Evolutionary conservation across 1,140 invertebrate genomes (phyloP).

Genomic region (Cotesia vestalis): DNA sequence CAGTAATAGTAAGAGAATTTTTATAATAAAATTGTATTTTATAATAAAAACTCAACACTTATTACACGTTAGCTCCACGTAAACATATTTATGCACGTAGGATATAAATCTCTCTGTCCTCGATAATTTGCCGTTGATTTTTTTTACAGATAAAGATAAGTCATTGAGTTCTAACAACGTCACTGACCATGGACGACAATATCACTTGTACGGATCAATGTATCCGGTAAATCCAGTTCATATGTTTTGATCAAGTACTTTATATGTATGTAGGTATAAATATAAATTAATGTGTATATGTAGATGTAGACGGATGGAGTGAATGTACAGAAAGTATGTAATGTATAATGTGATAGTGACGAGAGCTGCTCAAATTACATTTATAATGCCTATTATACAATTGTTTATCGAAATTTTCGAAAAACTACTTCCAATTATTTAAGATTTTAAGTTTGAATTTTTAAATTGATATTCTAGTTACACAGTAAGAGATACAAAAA

Average conservation of each 20-base stretch:
- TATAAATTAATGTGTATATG: neutral
- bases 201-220: constrained; percentile 33
- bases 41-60: neutral
- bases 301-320: neutral
- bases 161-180: constrained; percentile 29
- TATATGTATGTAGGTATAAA: neutral
- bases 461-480: too few species aligned
- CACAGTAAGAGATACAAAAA: too few species aligned
- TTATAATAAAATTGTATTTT: neutral
- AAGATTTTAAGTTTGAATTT: too few species aligned
- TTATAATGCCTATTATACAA: too few species aligned
- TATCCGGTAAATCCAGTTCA: constrained; percentile 35
- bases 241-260: constrained; percentile 26
- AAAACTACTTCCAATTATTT: too few species aligned
- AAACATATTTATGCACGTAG: constrained; percentile 13
- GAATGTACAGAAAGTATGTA: neutral
- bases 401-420: too few species aligned
- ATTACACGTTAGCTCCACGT: too few species aligned
- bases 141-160: constrained; percentile 27
- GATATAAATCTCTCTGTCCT: constrained; percentile 33
- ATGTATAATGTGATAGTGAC: too few species aligned
- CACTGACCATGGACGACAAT: constrained; percentile 34
- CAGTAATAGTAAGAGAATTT: neutral
- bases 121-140: constrained; percentile 29
- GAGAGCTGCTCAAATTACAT: too few species aligned